These are phyloP conservation scores for Champsocephalus gunnari DNA, from an alignment of 2,797 vertebrate genomes.

Conservation along the genomic window DNA sequence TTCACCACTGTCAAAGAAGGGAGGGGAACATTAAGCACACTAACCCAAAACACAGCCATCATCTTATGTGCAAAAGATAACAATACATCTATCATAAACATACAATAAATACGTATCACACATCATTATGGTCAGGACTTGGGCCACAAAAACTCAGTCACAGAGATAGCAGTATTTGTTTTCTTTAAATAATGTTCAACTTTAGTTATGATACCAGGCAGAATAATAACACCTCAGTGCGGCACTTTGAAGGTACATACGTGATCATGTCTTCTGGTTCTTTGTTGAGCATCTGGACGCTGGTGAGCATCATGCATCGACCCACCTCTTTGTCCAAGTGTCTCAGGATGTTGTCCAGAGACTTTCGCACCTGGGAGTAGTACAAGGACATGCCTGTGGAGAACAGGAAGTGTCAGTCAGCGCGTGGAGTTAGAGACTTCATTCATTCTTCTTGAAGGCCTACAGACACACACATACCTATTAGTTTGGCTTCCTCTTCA, in stretches of 20 bases:
- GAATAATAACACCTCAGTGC: background rate
- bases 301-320: conserved; percentile 99
- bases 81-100: background rate
- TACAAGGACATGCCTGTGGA: conserved; percentile 95
- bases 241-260: conserved; percentile 46
- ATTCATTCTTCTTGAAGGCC: background rate
- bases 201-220: background rate
- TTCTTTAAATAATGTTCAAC: background rate
- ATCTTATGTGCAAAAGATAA: background rate
- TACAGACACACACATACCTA: conserved; percentile 86
- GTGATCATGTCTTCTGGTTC: conserved; percentile 99
- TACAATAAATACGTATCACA: background rate
- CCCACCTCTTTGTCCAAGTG: conserved; percentile 99
- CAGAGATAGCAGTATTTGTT: background rate
- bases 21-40: background rate
- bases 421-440: conserved; percentile 1
- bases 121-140: background rate
- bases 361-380: conserved; percentile 98
- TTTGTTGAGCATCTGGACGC: conserved; percentile 98
- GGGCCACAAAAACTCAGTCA: too few relatives aligned
- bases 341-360: conserved; percentile 96
- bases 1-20: conserved; percentile 87
- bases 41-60: background rate
- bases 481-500: conserved; percentile 98
- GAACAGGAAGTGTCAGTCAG: conserved; percentile 11